Base-by-base conservation (phyloP, 92 coral and sea anemone genomes). In the Phenganax stokvisi region DNA sequence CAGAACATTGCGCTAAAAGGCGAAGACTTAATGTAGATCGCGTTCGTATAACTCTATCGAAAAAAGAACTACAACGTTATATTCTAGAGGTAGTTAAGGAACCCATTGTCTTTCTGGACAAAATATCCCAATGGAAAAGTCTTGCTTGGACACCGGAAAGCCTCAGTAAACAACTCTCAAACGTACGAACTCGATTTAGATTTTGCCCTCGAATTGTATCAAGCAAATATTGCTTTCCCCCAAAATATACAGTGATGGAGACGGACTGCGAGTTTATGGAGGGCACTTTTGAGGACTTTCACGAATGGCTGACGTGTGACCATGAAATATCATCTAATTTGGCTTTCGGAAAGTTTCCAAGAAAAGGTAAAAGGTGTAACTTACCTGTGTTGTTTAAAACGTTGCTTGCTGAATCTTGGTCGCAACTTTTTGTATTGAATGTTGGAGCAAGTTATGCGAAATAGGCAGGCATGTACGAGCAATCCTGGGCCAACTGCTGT, bases 231-330 rank as follows among this genome's bases (percentile, higher is more conserved):
- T 67, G 75, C 78, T 81, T 57, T 60, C 63, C 86, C 28, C 54
- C 73, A 13, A 85, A 80, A 27, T 72, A 65, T 54, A 85, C 88
- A 11, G 85, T 90, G 47, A 96, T 90, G 96, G 99, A 96, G 65
- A 85, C 96, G 20, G 99, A 96, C 61, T 92, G 97, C 58, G 84
- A 86, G 15, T 96, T 87, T 60, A 85, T 85, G 61, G 85, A 87
- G 59, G 99, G 91, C 8, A 90, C 92, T 54, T 86, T 96, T 66
- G 20, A 28, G 12, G 88, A 96, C 17, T 96, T 92, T 74, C 79
- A 86, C 80, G 85, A 88, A 37, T 96, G 99, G 99, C 63, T 96
- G 65, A 72, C 57, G 71, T 90, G 87, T 12, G 90, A 83, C 80
- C 59, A 81, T 13, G 79, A 52, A 25, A 64, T 68, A 37, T 84